Conservation (phyloP, 2,113 vertebrate genomes). For the Pollimyrus isidori region DNA sequence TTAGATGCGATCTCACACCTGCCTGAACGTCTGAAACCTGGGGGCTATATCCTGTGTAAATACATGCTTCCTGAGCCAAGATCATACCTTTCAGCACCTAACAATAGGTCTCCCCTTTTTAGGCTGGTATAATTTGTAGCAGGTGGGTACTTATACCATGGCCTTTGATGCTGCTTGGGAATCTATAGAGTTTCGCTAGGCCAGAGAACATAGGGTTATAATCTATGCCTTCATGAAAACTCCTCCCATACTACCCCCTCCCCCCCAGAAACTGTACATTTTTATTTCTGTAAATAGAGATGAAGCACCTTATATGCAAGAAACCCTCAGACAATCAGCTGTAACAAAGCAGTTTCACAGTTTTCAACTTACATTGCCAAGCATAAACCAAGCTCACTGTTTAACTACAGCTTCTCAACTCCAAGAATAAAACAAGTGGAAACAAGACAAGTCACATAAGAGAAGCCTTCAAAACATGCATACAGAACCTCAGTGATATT, state of each 20-base stretch:
- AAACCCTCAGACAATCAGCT: neutral
- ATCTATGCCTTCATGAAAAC: slow-evolving; percentile 9
- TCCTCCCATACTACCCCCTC: slow-evolving; percentile 39
- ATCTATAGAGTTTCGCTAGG: slow-evolving; percentile 14
- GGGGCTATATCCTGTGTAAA: slow-evolving; percentile 18
- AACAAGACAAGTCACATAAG: neutral
- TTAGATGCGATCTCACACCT: slow-evolving; percentile 25
- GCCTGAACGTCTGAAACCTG: slow-evolving; percentile 19
- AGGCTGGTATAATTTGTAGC: slow-evolving; percentile 53
- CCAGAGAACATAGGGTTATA: slow-evolving; percentile 20
- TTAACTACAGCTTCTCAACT: neutral
- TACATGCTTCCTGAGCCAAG: slow-evolving; percentile 54
- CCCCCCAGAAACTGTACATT: neutral
- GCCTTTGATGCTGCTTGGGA: slow-evolving; percentile 41
- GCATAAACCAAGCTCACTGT: neutral
- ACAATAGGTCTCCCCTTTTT: slow-evolving; percentile 40
- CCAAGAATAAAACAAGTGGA: neutral
- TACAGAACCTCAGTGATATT: neutral
- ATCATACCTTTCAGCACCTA: slow-evolving; percentile 49
- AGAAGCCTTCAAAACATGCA: neutral
- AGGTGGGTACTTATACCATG: slow-evolving; percentile 47
- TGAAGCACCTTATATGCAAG: neutral
- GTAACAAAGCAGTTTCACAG: neutral
- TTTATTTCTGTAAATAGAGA: neutral
- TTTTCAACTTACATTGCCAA: neutral